Percentiles rank a stretch among this genome's conserved stretches.
Conservation (phyloP, 2,888 invertebrate species). For the Tipula vernalis region DNA sequence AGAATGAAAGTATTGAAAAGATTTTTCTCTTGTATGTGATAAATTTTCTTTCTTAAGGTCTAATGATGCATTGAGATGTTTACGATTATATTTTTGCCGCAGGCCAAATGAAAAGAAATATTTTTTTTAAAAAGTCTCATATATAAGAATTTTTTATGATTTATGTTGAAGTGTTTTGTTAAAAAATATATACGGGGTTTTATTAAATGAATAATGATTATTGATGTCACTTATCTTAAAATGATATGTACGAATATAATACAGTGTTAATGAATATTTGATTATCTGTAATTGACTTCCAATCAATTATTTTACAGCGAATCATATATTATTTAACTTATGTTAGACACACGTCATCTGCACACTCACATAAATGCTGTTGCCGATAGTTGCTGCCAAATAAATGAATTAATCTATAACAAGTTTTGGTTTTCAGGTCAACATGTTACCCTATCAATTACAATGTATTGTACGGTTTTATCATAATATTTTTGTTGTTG, state of each 20-base stretch:
- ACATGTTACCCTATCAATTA: background rate
- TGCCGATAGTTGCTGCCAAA: background rate
- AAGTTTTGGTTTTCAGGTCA: background rate
- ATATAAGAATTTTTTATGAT: background rate
- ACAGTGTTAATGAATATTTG: background rate
- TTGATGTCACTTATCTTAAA: background rate
- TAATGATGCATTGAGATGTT: background rate
- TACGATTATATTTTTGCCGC: background rate
- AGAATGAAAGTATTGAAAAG: background rate
- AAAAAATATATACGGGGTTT: background rate
- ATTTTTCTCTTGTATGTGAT: background rate
- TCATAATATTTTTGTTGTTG: background rate
- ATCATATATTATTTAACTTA: background rate
- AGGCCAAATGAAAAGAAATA: background rate
- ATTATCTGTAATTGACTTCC: background rate
- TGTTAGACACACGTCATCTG: background rate
- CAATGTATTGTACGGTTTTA: background rate
- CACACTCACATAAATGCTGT: background rate
- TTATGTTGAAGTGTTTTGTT: background rate
- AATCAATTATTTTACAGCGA: background rate
- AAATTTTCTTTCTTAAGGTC: background rate
- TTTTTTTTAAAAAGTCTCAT: background rate
- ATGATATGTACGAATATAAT: background rate
- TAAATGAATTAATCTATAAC: background rate
- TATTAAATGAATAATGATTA: background rate